Evolutionary conservation across 2,797 vertebrate species (phyloP).

Genomic region (Oreochromis grahami): DNA sequence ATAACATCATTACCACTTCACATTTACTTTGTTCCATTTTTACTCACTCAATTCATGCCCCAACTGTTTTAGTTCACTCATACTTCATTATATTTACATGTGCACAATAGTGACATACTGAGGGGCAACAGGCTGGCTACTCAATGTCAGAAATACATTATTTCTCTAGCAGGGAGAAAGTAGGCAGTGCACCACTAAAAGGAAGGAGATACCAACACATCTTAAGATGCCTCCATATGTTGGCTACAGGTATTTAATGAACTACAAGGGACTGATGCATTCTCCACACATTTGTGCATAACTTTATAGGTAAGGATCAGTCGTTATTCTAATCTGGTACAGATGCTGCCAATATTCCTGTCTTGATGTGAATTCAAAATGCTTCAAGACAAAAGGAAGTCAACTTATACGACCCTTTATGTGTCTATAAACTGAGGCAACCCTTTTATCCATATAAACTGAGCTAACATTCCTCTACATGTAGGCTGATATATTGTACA

Average conservation of each 20-base stretch:
- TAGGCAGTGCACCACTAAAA: neutral
- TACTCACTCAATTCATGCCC: neutral
- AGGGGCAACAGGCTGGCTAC: neutral
- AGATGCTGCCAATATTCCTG: neutral
- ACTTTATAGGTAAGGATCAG: slow-evolving; percentile 10
- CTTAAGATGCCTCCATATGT: neutral
- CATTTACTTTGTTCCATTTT: neutral
- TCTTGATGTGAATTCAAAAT: slow-evolving; percentile 23
- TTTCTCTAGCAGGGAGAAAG: neutral
- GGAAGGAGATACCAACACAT: neutral
- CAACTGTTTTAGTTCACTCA: neutral
- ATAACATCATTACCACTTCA: neutral
- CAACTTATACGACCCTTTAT: slow-evolving; percentile 15
- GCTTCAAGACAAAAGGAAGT: slow-evolving; percentile 31
- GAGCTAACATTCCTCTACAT: neutral
- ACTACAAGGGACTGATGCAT: neutral
- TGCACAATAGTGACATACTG: neutral
- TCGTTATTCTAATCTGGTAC: slow-evolving; percentile 8
- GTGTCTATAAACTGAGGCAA: neutral
- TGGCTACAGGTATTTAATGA: neutral
- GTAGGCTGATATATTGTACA: neutral
- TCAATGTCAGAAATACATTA: neutral
- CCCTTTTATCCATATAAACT: neutral
- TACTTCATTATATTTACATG: neutral
- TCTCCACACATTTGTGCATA: neutral